phyloP scores from a whole-genome alignment of 2,113 vertebrate species.

The Probosciger aterrimus region DNA sequence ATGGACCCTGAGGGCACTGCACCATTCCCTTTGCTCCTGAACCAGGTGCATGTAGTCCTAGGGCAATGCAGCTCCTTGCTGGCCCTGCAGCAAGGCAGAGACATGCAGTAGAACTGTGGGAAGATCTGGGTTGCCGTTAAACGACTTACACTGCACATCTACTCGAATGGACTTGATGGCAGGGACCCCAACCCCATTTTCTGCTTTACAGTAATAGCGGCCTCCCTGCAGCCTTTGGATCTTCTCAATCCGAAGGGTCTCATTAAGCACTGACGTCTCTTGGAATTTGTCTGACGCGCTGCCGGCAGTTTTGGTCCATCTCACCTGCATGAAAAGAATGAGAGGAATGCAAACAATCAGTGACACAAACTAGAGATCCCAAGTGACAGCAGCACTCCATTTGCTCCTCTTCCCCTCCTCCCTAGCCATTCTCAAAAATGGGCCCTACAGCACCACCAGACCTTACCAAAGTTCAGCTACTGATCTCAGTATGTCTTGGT shows the following conservation, averaged over 20 bases:
- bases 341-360: background rate
- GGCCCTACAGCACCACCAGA: background rate
- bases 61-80: slow-evolving; percentile 45
- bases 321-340: slow-evolving; percentile 76
- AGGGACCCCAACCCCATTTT: slow-evolving; percentile 97
- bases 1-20: background rate
- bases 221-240: slow-evolving; percentile 94
- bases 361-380: background rate
- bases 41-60: background rate
- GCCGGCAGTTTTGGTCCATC: slow-evolving; percentile 97
- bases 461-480: background rate
- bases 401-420: background rate
- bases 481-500: background rate
- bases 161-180: slow-evolving; percentile 99
- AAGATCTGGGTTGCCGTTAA: slow-evolving; percentile 62
- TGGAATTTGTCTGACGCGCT: slow-evolving; percentile 98
- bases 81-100: background rate
- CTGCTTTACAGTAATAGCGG: slow-evolving; percentile 99
- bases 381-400: background rate
- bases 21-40: slow-evolving; percentile 1
- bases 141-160: slow-evolving; percentile 98
- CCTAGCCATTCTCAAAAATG: background rate
- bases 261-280: slow-evolving; percentile 96
- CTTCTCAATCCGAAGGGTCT: slow-evolving; percentile 91
- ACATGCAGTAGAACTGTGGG: slow-evolving; percentile 70